Conservation (phyloP, 2,888 invertebrate species). For the Creontiades dilutus region DNA sequence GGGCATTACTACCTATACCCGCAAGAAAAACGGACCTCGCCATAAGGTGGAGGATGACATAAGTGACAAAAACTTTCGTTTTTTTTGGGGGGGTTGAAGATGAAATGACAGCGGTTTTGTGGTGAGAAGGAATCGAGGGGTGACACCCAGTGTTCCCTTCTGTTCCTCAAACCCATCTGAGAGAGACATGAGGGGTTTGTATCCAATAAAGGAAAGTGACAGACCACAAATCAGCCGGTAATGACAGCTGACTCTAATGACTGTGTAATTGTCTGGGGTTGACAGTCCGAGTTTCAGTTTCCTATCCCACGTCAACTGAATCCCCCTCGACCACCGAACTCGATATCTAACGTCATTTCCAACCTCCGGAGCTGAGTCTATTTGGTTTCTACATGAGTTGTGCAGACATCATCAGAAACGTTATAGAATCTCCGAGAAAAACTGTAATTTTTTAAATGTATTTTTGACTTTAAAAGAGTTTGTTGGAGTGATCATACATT, state of each 20-base stretch:
- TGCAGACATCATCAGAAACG: too few relatives aligned
- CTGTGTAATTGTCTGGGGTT: slow-evolving; percentile 69
- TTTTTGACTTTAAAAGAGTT: too few relatives aligned
- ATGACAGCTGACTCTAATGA: slow-evolving; percentile 70
- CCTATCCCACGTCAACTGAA: slow-evolving; percentile 21
- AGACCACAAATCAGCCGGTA: slow-evolving; percentile 68
- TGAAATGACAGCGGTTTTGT: slow-evolving; percentile 61
- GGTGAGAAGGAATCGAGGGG: slow-evolving; percentile 33
- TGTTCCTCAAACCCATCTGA: slow-evolving; percentile 1
- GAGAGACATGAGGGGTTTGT: slow-evolving; percentile 50
- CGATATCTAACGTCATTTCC: neutral
- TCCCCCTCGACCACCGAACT: neutral
- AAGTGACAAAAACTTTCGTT: slow-evolving; percentile 42
- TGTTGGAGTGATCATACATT: too few relatives aligned
- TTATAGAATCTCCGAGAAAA: too few relatives aligned
- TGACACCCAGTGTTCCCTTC: neutral
- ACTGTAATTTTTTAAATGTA: too few relatives aligned
- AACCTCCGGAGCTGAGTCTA: neutral
- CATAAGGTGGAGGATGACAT: slow-evolving; percentile 28
- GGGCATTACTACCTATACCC: slow-evolving; percentile 28
- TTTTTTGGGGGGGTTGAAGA: slow-evolving; percentile 23
- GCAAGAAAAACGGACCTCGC: neutral
- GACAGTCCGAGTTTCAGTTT: slow-evolving; percentile 63
- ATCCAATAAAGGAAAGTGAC: slow-evolving; percentile 68
- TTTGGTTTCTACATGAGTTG: too few relatives aligned